Evolutionary conservation across 2,888 invertebrate species (phyloP).

Genomic region (Lacanobia wlatinum): DNA sequence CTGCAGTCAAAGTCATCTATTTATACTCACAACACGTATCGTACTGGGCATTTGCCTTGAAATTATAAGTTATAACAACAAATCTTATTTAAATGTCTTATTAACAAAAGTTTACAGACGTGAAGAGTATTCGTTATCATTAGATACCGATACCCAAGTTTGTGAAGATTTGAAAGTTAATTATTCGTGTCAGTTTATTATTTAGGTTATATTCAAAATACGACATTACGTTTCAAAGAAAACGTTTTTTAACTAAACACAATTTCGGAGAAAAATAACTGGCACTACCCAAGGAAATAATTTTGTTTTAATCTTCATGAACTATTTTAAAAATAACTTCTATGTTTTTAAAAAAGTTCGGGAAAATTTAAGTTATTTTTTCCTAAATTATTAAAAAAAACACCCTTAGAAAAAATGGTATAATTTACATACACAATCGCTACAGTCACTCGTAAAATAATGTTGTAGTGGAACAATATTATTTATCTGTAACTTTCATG

Average conservation of each 20-base stretch:
- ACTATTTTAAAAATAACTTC: too few relatives aligned
- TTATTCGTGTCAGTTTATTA: neutral
- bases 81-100: neutral
- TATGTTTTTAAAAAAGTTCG: too few relatives aligned
- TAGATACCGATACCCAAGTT: neutral
- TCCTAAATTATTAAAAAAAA: neutral
- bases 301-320: too few relatives aligned
- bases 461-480: conserved; percentile 28
- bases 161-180: neutral
- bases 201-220: neutral
- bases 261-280: too few relatives aligned
- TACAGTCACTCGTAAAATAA: conserved; percentile 22
- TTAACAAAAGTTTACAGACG: neutral
- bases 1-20: neutral
- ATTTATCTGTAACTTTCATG: conserved; percentile 28
- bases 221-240: neutral
- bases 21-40: neutral
- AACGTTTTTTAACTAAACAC: too few relatives aligned
- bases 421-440: neutral
- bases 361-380: too few relatives aligned
- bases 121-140: neutral
- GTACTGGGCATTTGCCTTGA: neutral
- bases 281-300: too few relatives aligned
- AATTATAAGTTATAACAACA: neutral
- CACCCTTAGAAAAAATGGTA: conserved; percentile 11